Evolutionary conservation across 2,888 invertebrate genomes (phyloP), one percentile per base, ranked within the genome.

Genomic region (Lacanobia oleracea): DNA sequence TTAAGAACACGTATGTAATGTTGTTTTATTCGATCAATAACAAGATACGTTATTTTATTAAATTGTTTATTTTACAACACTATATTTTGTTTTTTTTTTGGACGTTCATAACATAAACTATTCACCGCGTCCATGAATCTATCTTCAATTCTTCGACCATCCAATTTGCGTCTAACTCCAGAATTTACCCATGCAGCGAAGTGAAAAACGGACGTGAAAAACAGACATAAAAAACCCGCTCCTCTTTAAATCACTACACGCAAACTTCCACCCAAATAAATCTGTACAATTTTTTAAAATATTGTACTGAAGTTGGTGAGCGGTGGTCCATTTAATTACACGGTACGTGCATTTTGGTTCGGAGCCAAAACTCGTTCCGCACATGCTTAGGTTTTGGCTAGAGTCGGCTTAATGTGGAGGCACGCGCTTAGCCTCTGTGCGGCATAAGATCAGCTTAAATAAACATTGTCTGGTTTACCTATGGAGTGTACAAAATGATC

Each of bases 261-360:
- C 62, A 59, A 61, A 63, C 82, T 78, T 78, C 62, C 67, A 71
- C 33, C 37, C 43, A 75, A 76, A 82, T 79, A 73, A 83, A 82
- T 83, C 75, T 72, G 71, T 73, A 77, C 80, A 72, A 51, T 71
- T 77, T 27, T 83, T 77, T 72, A 67, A 84, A 85, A 86, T 85
- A 84, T 77, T 80, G 74, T 64, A 69, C 74, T 69, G 60, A 63
- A 81, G 72, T 82, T 76, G 66, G 81, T 84, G 82, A 84, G 79
- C 77, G 68, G 78, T 82, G 80, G 84, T 82, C 76, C 84, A 85
- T 88, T 88, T 89, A 88, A 90, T 89, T 89, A 89, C 86, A 88
- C 85, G 87, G 77, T 83, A 77, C 74, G 78, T 87, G 86, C 83
- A 82, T 85, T 89, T 88, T 89, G 90, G 90, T 84, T 67, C 67